Evolutionary conservation across 2,113 vertebrate species (phyloP), one percentile per base, ranked within the genome.

Genomic region (Hoplias malabaricus): DNA sequence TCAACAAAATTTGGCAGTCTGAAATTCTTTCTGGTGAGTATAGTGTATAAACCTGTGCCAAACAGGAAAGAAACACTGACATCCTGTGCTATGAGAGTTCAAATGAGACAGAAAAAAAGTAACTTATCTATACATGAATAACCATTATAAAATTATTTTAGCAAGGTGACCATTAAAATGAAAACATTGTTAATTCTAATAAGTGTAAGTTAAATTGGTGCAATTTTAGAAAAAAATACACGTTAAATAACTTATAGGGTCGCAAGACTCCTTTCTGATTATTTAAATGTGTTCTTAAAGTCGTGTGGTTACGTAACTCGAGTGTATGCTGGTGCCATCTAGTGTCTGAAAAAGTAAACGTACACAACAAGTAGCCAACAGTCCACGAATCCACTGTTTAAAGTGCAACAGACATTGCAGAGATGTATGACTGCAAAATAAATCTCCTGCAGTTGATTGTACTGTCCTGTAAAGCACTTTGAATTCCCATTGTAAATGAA

Each of bases 11-110:
- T n/a, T n/a, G n/a, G n/a, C n/a, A n/a, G n/a, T n/a, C n/a, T n/a
- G n/a, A n/a, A 33, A 4, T 57, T 65, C 59, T 66, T 63, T 62
- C 48, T 69, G 42, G 46, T 61, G 65, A 21, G 46, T 75, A 38
- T 63, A 25, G n/a, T 54, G 69, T 34, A 14, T 1, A 56, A 57
- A 50, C 1, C 9, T n/a, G 19, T 68, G 29, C 48, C 48, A 82
- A 79, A 82, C 72, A 82, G 78, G 74, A 77, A 82, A 77, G 81
- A 75, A 70, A 69, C 29, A 62, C 61, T 73, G 23, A 67, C 77
- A 71, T 79, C 81, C 81, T 79, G 71, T 82, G 66, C 29, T 53
- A 53, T 53, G 21, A 25, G 33, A 36, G 38, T 21, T 25, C 48
- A 36, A 33, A 9, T 31, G 48, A 14, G 21, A 54, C 34, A 54